Evolutionary conservation across 2,888 invertebrate genomes (phyloP), one percentile per base, ranked within the genome.

Genomic region (Idaea aversata): DNA sequence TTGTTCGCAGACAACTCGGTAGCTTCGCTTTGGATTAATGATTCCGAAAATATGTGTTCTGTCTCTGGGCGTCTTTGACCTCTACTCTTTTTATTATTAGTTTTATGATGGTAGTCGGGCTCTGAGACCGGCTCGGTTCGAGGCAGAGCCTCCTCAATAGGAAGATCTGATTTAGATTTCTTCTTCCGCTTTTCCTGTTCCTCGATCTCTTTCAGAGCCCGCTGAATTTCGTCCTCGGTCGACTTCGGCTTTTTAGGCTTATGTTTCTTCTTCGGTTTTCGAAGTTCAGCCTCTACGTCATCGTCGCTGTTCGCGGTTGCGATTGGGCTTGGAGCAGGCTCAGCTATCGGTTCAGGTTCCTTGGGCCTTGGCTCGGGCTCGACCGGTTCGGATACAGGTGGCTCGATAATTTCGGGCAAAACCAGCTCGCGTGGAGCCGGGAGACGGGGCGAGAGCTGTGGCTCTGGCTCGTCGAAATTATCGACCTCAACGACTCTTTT

Each of bases 141-240:
- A 47, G 47, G 13, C 47, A 13, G 5, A 47, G 47, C 47, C 47
- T 65, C 64, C 61, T 67, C 66, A 5, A 63, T 65, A 1, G 25
- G 59, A 16, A 60, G 13, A 4, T 75, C 73, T 7, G 65, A 5
- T 63, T 68, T 72, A 6, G 61, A 25, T 47, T 62, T 66, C 75
- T 84, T 91, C 78, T 90, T 92, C 73, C 88, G 91, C 67, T 82
- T 88, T 61, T 87, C 84, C 47, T 80, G 78, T 63, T 86, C 88
- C 71, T 90, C 91, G 62, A 93, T 91, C 79, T 93, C 93, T 80
- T 90, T 92, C 0, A 93, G 79, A 60, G 91, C 92, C 74, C 84
- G 88, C 70, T 86, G 87, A 70, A 93, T 93, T 72, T 93, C 92
- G 71, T 93, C 91, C 72, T 87, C 88, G 16, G 76, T 68, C 2